Evolutionary conservation across 2,113 vertebrate species (phyloP).

Genomic region (Xyliphius kryptos): DNA sequence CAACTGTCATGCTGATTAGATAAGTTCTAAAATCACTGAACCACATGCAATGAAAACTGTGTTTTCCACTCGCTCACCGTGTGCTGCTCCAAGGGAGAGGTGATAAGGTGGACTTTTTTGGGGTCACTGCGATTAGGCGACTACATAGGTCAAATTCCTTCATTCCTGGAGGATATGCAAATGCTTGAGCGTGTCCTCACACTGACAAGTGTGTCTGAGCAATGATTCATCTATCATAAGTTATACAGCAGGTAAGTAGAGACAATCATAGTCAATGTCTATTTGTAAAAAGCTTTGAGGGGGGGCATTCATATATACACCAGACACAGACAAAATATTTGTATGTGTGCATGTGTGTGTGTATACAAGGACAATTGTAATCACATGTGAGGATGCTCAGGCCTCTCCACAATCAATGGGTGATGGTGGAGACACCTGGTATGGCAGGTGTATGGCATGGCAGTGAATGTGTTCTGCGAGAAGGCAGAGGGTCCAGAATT

Average conservation of each 20-base stretch:
- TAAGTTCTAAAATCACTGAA: conserved; percentile 48
- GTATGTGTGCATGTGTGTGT: no score
- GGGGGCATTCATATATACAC: no score
- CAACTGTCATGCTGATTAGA: conserved; percentile 61
- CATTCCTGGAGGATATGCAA: no score
- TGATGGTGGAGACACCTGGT: conserved; percentile 53
- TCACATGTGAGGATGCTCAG: conserved; percentile 17
- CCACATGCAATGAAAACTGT: conserved; percentile 38
- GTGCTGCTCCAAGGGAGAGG: conserved; percentile 51
- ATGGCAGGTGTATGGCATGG: conserved; percentile 49
- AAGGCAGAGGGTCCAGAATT: conserved; percentile 52
- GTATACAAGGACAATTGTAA: conserved; percentile 19
- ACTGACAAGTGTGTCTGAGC: no score
- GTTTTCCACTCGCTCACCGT: conserved; percentile 56
- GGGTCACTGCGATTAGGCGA: conserved; percentile 62
- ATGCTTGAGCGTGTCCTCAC: no score
- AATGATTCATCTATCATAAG: no score
- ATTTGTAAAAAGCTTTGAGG: no score
- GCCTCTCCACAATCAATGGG: conserved; percentile 42
- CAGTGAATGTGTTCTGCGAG: conserved; percentile 55
- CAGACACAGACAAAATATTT: neutral
- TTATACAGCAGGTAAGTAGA: no score
- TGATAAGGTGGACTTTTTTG: conserved; percentile 60
- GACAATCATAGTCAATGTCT: no score
- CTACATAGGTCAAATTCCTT: no score